These are phyloP conservation scores for Carassius auratus DNA, from an alignment of 2,113 vertebrate genomes.

Conservation along the genomic window DNA sequence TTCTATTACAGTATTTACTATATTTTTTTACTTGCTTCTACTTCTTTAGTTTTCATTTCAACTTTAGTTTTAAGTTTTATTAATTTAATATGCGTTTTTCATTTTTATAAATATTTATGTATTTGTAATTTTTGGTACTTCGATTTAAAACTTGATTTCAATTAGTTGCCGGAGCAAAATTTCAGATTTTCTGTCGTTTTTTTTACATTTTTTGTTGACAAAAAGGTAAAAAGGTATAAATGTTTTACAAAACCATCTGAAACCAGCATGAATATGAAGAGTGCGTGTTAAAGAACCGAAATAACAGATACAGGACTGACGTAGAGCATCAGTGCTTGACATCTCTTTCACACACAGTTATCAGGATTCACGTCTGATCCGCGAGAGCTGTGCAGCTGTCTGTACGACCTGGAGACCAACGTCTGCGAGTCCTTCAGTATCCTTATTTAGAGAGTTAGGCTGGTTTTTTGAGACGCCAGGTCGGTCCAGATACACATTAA, in stretches of 20 bases:
- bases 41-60: too few relatives aligned
- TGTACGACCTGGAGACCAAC: conserved; percentile 93
- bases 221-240: too few relatives aligned
- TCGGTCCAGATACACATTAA: neutral
- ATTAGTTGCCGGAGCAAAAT: neutral
- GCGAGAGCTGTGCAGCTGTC: conserved; percentile 92
- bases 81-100: neutral
- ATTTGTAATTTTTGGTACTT: neutral
- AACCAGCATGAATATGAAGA: too few relatives aligned
- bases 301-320: too few relatives aligned
- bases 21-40: too few relatives aligned
- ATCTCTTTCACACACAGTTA: conserved; percentile 71
- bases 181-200: neutral
- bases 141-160: too few relatives aligned
- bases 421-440: conserved; percentile 95
- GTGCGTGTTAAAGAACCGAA: too few relatives aligned
- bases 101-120: neutral
- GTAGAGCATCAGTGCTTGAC: neutral
- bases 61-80: neutral
- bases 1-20: too few relatives aligned
- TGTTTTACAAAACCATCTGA: too few relatives aligned
- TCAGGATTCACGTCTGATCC: conserved; percentile 96
- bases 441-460: conserved; percentile 67
- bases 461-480: neutral
- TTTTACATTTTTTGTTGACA: too few relatives aligned